These are phyloP conservation scores for Agonopterix alstromeriana DNA, from an alignment of 2,888 invertebrate genomes.

Conservation along the genomic window DNA sequence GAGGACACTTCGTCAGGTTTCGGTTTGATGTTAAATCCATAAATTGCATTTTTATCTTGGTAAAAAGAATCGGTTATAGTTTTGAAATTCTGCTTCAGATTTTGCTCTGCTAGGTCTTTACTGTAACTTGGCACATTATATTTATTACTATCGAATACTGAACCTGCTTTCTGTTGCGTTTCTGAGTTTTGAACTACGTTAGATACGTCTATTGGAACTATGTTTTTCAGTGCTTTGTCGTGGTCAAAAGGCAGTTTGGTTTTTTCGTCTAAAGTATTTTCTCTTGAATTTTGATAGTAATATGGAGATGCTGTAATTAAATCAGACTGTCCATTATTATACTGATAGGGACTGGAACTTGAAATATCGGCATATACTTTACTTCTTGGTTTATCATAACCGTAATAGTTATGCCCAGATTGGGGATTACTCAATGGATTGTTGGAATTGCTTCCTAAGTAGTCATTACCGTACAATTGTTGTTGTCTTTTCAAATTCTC, in stretches of 20 bases:
- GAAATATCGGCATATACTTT: conserved; percentile 32
- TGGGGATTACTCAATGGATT: conserved; percentile 19
- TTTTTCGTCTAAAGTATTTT: conserved; percentile 40
- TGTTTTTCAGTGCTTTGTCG: conserved; percentile 66
- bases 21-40: conserved; percentile 51
- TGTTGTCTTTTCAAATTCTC: conserved; percentile 56
- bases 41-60: conserved; percentile 60
- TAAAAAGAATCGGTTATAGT: conserved; percentile 56
- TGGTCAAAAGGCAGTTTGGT: conserved; percentile 62
- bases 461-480: conserved; percentile 31
- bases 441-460: conserved; percentile 21
- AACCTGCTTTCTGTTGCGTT: conserved; percentile 28
- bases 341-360: conserved; percentile 29
- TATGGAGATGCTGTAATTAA: conserved; percentile 53
- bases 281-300: conserved; percentile 38
- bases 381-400: conserved; percentile 37
- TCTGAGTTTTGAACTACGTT: conserved; percentile 58
- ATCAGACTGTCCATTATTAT: conserved; percentile 40
- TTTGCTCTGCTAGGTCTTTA: conserved; percentile 51
- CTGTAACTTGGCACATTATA: conserved; percentile 33
- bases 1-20: conserved; percentile 42
- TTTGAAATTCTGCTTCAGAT: conserved; percentile 43
- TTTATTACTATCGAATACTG: conserved; percentile 29
- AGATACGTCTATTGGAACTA: conserved; percentile 65
- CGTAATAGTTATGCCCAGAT: conserved; percentile 27